Evolutionary conservation across 1,140 invertebrate species (phyloP).

Genomic region (Pissodes strobi): DNA sequence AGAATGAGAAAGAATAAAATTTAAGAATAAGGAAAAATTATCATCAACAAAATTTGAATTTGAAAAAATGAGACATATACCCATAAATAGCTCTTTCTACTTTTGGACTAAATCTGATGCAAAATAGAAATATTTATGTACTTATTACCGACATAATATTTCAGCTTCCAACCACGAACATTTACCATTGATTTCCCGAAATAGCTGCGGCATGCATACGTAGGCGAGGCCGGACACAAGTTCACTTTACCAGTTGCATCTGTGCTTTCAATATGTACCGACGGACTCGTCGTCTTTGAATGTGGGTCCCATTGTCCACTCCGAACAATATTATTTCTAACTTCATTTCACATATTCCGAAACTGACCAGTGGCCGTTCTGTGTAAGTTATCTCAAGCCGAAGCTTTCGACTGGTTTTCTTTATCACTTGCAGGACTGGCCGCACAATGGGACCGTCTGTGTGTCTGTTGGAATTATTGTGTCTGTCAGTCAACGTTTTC

Average conservation of each 20-base stretch:
- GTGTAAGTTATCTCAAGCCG: slow-evolving; percentile 25
- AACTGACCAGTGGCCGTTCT: slow-evolving; percentile 28
- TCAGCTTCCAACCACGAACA: no score
- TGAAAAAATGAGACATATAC: no score
- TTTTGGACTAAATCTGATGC: no score
- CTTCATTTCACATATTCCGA: slow-evolving; percentile 26
- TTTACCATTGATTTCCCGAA: slow-evolving; percentile 7
- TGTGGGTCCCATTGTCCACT: slow-evolving; percentile 21
- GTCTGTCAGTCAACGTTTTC: neutral
- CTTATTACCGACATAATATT: no score
- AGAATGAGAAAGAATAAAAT: no score
- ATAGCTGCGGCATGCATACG: neutral
- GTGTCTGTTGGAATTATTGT: slow-evolving; percentile 9
- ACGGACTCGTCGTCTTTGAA: slow-evolving; percentile 21
- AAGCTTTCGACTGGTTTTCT: slow-evolving; percentile 28
- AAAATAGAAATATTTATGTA: no score
- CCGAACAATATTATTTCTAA: slow-evolving; percentile 29
- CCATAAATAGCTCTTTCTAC: no score
- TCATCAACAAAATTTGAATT: no score
- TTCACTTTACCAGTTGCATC: slow-evolving; percentile 16
- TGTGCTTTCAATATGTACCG: slow-evolving; percentile 12
- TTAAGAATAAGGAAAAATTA: no score
- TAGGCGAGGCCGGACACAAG: no score
- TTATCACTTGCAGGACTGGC: slow-evolving; percentile 20
- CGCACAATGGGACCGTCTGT: neutral